phyloP scores from a whole-genome alignment of 1,140 invertebrate genomes.

The Acyrthosiphon pisum region DNA sequence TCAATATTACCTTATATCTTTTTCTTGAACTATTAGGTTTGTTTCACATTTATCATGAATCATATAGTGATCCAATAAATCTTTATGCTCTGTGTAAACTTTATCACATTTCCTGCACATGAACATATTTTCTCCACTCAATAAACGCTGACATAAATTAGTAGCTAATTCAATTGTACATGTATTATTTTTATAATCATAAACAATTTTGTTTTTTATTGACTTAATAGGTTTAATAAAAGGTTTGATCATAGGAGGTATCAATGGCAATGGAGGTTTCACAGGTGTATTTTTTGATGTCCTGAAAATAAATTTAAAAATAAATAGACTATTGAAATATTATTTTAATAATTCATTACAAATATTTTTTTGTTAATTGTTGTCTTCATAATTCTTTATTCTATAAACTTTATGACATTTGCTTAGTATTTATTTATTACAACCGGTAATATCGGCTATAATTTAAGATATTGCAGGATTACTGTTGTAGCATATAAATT shows the following conservation, averaged over 20 bases:
- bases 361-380: not conserved
- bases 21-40: not conserved
- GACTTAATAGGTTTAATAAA: not conserved
- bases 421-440: not conserved
- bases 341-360: not conserved
- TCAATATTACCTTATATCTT: conserved; percentile 26
- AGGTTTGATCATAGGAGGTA: not conserved
- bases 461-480: not conserved
- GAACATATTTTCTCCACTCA: conserved; percentile 41
- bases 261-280: not conserved
- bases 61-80: conserved; percentile 29
- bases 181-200: not conserved
- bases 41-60: conserved; percentile 30
- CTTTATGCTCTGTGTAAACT: conserved; percentile 34
- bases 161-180: conserved; percentile 22
- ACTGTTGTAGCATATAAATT: not conserved
- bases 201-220: not conserved
- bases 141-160: conserved; percentile 33
- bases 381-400: not conserved
- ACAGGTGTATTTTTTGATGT: not conserved
- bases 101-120: conserved; percentile 45
- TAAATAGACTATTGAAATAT: not conserved
- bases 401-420: not conserved
- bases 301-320: conserved; percentile 12
- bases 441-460: not conserved